Conservation (phyloP, 2,113 vertebrate genomes). For the Actenoides lindsayi region DNA sequence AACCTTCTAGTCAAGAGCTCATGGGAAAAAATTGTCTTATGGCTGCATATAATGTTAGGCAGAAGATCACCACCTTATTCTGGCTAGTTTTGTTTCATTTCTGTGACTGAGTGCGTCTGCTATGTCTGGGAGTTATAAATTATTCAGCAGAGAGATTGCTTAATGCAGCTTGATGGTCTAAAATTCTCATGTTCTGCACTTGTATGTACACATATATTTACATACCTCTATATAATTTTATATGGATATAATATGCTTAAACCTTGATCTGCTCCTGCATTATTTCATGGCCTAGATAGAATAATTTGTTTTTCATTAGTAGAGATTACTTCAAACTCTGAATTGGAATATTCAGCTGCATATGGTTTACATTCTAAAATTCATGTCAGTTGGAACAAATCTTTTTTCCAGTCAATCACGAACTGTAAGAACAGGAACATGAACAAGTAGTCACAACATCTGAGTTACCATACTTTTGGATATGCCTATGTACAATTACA, state of each 20-base stretch:
- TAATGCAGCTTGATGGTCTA: neutral
- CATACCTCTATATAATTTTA: neutral
- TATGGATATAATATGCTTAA: neutral
- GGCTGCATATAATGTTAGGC: neutral
- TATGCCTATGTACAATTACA: neutral
- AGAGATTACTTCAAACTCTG: neutral
- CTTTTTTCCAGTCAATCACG: neutral
- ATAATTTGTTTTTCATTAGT: neutral
- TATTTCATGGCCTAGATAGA: neutral
- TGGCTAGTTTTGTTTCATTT: neutral
- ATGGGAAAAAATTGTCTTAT: neutral
- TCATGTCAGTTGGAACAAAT: neutral
- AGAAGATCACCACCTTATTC: neutral
- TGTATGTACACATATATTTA: neutral
- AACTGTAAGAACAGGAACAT: neutral
- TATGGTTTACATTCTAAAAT: neutral
- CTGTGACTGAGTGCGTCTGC: neutral
- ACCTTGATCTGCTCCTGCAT: neutral
- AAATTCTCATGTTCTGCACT: neutral
- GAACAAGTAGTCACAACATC: neutral
- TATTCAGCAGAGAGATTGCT: neutral
- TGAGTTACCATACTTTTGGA: neutral
- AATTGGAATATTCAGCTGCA: neutral
- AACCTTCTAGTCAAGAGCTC: neutral
- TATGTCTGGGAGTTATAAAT: neutral